Evolutionary conservation across 1,140 invertebrate species (phyloP), one percentile per base, ranked within the genome.

Genomic region (Nasonia vitripennis): DNA sequence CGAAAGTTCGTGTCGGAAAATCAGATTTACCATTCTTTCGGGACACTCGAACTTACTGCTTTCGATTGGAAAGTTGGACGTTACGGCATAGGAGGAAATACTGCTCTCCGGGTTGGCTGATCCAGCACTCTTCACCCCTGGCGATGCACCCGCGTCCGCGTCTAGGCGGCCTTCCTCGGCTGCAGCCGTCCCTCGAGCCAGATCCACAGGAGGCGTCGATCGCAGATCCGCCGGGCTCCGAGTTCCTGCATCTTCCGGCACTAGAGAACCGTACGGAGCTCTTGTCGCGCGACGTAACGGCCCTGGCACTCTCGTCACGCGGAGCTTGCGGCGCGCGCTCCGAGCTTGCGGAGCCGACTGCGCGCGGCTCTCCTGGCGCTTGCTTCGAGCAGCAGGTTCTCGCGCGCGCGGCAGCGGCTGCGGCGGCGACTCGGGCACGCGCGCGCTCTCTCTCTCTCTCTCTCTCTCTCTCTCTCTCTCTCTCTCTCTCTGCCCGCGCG

Each of bases 271-370:
- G 27, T 27, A 2, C 27, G 27, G 1, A 27, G 27, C 27, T 27
- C 27, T 27, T 27, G 1, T 27, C 27, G 34, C 34, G 34, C 34
- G 5, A 37, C 34, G 3, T 6, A 6, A 37, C 34, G 34, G 5
- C 34, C 5, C 34, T 37, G 5, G 3, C 5, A 0, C 34, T 37
- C 34, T 37, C 34, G 34, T 6, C 9, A 9, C 9, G 41, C 41
- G 41, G 41, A 85, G 80, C 79, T 85, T 85, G 84, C 84, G 78
- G 51, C 11, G 55, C 20, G 55, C 14, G 55, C 5, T 20, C 2
- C n/a, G 79, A 81, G 84, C 84, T 85, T 85, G 73, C 79, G 67
- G 77, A 34, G 17, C 78, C 70, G 79, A 85, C 79, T 85, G 84
- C 34, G 45, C 78, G 41, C 70, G 31, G 78, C 73, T 68, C 55